Evolutionary conservation across 30 jellyfish, hydroid and myxozoan genomes (phyloP), one percentile per base, ranked within the genome.

Genomic region (Pseudorhiza aurosa): DNA sequence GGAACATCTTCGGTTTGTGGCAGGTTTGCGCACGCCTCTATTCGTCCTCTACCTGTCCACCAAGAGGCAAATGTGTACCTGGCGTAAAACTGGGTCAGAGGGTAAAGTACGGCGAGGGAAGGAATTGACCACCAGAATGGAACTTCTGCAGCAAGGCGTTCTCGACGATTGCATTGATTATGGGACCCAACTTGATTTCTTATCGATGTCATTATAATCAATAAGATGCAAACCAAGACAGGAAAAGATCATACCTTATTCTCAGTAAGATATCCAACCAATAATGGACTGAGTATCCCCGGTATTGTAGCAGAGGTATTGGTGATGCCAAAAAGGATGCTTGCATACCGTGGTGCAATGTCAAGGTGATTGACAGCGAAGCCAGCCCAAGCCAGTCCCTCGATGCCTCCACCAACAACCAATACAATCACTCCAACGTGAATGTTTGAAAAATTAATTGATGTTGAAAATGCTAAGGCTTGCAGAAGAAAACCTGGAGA

Each of bases 321-420:
- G 2, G 98, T 77, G 31, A 92, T 92, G 35, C 98, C 98, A 85
- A 92, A 85, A 7, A 85, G 72, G 33, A 92, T 76, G 63, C 97
- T 86, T 17, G 98, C 96, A 72, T 92, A 92, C 39, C 97, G 42
- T 4, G 98, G 98, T 0, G 96, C 94, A 29, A 92, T 92, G 64
- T 92, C 98, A 19, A 92, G 87, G 45, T 92, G 98, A 59, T 92
- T 92, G 58, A 92, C 89, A n/a, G 97, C 96, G 57, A 92, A 92
- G 8, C 98, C 98, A 37, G 91, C 94, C 98, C 98, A 92, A 6
- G 98, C 98, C 33, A 92, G 62, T 8, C 95, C 89, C 55, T 90
- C 97, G 7, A 90, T 67, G 53, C 97, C 97, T 9, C 95, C 96
- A 12, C 96, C 96, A 40, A 85, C 74, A 10, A 91, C 87, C 36